Evolutionary conservation across 2,113 vertebrate species (phyloP).

Genomic region (Platichthys flesus): DNA sequence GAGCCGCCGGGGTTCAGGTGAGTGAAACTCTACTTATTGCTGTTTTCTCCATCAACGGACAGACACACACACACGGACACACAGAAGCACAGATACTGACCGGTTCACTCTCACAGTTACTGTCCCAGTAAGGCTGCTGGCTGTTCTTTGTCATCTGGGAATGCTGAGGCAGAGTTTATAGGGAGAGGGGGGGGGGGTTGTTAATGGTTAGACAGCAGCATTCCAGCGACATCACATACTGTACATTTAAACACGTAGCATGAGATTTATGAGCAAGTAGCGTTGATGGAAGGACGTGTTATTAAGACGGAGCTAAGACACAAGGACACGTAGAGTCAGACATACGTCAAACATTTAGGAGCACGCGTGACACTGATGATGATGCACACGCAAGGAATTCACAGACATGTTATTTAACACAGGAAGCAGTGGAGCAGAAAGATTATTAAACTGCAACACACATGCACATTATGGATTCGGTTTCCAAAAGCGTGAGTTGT

Average conservation of each 20-base stretch:
- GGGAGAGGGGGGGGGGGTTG: conserved; percentile 2
- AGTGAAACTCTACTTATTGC: conserved; percentile 12
- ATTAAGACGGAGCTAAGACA: not conserved
- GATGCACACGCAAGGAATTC: not conserved
- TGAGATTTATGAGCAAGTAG: conserved; percentile 3
- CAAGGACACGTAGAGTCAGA: conserved; percentile 16
- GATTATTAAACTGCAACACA: not conserved
- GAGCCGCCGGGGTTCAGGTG: conserved; percentile 30
- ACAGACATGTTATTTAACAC: conserved; percentile 7
- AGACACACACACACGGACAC: conserved; percentile 17
- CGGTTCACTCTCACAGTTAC: conserved; percentile 95
- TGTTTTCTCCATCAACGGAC: conserved; percentile 13
- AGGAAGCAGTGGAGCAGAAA: not conserved
- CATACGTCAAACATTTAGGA: conserved; percentile 13
- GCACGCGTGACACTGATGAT: not conserved
- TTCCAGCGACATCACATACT: conserved; percentile 50
- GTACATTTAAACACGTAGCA: conserved; percentile 20
- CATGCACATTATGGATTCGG: not conserved
- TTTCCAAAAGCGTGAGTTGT: not conserved
- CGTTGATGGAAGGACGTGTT: too few relatives aligned
- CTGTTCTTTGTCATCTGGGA: conserved; percentile 97
- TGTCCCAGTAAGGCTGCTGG: conserved; percentile 93
- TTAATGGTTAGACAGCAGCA: conserved; percentile 80
- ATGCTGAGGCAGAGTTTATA: conserved; percentile 88
- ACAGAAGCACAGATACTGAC: conserved; percentile 87